Percentiles rank a stretch among this genome's conserved stretches.
These are phyloP conservation scores for Clarias fuscus DNA, from an alignment of 2,797 vertebrate genomes.

Conservation along the genomic window DNA sequence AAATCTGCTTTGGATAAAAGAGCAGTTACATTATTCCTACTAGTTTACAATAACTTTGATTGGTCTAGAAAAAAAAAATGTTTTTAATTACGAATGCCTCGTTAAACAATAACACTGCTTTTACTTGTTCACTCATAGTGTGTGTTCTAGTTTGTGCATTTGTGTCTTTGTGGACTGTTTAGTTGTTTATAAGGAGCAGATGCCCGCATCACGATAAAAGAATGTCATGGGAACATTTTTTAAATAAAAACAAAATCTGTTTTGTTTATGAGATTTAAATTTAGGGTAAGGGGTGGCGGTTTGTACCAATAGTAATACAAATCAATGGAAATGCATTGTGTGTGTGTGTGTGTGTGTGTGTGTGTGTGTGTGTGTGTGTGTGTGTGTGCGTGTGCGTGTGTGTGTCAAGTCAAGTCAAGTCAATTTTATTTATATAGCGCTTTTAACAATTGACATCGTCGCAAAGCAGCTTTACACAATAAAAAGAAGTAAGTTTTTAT, in stretches of 20 bases:
- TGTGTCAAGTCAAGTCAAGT: too few relatives aligned
- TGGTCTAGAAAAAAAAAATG: background rate
- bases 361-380: background rate
- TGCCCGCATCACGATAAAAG: background rate
- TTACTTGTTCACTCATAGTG: background rate
- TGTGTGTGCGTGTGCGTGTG: too few relatives aligned
- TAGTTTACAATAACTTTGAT: background rate
- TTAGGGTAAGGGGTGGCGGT: background rate
- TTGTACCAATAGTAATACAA: background rate
- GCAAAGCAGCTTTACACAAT: too few relatives aligned
- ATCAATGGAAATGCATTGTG: background rate
- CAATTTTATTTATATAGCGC: too few relatives aligned
- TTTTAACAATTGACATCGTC: too few relatives aligned
- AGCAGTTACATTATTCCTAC: background rate
- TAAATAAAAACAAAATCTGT: background rate
- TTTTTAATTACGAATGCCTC: background rate
- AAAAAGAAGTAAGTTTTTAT: too few relatives aligned
- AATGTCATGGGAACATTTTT: background rate
- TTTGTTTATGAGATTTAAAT: background rate
- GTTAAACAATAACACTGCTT: constrained; percentile 5
- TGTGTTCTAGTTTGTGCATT: background rate
- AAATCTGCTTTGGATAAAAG: background rate
- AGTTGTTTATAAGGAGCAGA: background rate
- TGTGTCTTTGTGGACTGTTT: constrained; percentile 3
- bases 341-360: background rate